Evolutionary conservation across 2,797 vertebrate genomes (phyloP), one percentile per base, ranked within the genome.

Genomic region (Neosilurus mollespiculum): DNA sequence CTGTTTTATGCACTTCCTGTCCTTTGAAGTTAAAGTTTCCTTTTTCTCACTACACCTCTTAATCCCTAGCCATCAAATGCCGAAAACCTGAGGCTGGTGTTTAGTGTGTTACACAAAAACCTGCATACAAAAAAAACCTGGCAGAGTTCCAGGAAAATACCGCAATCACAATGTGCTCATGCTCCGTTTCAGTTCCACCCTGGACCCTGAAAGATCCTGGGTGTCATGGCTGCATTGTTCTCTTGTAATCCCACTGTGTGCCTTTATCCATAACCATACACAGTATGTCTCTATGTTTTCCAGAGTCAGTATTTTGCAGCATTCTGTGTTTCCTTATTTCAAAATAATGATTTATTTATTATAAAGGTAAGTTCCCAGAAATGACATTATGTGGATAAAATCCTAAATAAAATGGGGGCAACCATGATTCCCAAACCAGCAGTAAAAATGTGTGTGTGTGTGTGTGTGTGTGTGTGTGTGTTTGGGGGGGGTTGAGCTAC

Each of bases 201-300:
- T 34, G 26, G 72, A 34, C 72, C 9, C 54, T 22, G 54, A 75
- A 58, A 30, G 16, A 75, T 75, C 72, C 54, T 26, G 10, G 24
- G 54, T 75, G 53, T 75, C 72, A 26, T 18, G 18, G 20, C 26
- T 58, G 34, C 54, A 75, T 75, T 75, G 72, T 75, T 75, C 53
- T 58, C 1, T 34, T 75, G 72, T 75, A 77, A 77, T 43, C 75
- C 73, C 73, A 77, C 56, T 37, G 56, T 30, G 12, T 30, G 20
- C 34, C 34, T 77, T 77, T 77, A 43, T 77, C 7, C n/a, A 43
- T 61, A 43, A 77, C 43, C 22, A 61, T 15, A 6, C 4, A 14
- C 30, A 30, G 30, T n/a, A 37, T 59, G 43, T 20, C 30, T 43
- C 30, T 12, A 9, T n/a, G 34, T 43, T 43, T 77, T 22, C 56